Evolutionary conservation across 2,113 vertebrate species (phyloP), one percentile per base, ranked within the genome.

Genomic region (Bucco capensis): DNA sequence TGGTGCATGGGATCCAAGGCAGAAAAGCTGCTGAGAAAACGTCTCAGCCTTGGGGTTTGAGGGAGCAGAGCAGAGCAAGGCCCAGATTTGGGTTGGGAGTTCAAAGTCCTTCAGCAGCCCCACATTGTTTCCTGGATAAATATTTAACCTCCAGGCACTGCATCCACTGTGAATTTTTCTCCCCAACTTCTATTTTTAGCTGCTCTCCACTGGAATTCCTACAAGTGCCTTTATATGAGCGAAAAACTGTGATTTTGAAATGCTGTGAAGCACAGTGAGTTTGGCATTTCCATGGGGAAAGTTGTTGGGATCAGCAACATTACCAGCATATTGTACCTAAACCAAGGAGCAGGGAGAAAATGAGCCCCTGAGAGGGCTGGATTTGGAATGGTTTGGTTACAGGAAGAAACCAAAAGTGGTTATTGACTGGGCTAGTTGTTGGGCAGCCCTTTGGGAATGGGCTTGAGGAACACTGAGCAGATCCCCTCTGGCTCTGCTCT

Each of bases 181-280:
- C 5, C 66, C 30, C 10, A 9, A 17, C 61, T 77, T 53, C 82
- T 94, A n/a, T 93, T 92, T 92, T 94, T 79, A 85, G 54, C 5
- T 10, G 24, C 70, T 90, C 10, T 67, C 31, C 8, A 31, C 71
- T 64, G 15, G 84, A 58, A 11, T 76, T 23, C 6, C 18, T 13
- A 1, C 75, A 4, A 40, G 49, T 8, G 42, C 64, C 28, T 69
- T n/a, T 25, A 1, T 19, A 5, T 27, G 49, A 31, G 76, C 71
- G 16, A 44, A 62, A 57, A 86, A 33, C 71, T 49, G 44, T 66
- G 57, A 5, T 37, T 64, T 78, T 51, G 57, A 13, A 56, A 6
- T 0, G 7, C 28, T 7, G 4, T 12, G 5, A 44, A 79, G 64
- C 0, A 0, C 58, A 0, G 4, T 38, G 6, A 0, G 14, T 42